Evolutionary conservation across 2,797 vertebrate genomes (phyloP).

Genomic region (Australoheros facetus): DNA sequence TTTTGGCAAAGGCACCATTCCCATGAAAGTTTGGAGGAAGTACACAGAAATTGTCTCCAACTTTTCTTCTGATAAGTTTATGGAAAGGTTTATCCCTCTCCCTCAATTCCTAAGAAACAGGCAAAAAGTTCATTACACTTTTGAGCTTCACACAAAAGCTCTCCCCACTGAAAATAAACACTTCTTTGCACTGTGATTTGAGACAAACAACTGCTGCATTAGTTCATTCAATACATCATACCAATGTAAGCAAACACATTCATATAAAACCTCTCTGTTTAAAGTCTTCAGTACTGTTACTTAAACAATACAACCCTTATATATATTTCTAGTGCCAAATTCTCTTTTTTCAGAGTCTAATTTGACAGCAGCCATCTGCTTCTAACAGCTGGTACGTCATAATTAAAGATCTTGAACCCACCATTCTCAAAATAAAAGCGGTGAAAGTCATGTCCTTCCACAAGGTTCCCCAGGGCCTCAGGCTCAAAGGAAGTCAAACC

Average conservation of each 20-base stretch:
- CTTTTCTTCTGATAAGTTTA: background rate
- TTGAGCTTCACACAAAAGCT: background rate
- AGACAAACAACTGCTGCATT: background rate
- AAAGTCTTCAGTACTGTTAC: background rate
- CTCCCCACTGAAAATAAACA: background rate
- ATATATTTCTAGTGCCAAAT: background rate
- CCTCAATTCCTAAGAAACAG: no score
- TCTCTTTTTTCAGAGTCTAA: background rate
- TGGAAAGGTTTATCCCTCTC: background rate
- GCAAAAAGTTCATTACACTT: no score
- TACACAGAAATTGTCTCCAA: background rate
- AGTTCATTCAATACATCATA: background rate
- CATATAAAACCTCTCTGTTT: background rate
- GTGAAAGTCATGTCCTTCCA: slow-evolving; percentile 97
- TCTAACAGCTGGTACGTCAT: background rate
- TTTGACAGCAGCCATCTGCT: background rate
- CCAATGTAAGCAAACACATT: background rate
- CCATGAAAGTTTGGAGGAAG: background rate
- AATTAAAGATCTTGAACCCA: slow-evolving; percentile 54
- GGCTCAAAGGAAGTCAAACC: slow-evolving; percentile 96
- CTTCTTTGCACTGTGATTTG: background rate
- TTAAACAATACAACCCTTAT: background rate
- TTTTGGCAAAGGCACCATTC: background rate
- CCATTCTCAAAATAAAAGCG: slow-evolving; percentile 97
- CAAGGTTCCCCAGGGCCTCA: slow-evolving; percentile 93